Evolutionary conservation across 2,113 vertebrate species (phyloP), one percentile per base, ranked within the genome.

Genomic region (Rousettus leschenaultii): DNA sequence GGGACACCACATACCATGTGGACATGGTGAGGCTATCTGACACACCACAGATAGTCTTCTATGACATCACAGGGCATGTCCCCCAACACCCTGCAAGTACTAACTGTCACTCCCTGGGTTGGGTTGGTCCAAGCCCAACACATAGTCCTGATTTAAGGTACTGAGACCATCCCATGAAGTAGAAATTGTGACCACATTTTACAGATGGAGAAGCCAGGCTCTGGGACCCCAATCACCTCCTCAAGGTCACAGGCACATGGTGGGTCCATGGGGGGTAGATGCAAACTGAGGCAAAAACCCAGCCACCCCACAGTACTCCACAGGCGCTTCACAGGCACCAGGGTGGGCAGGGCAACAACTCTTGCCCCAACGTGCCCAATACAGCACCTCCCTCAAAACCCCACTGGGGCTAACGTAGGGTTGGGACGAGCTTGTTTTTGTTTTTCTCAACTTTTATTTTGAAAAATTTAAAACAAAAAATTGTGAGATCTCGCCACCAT

Each of bases 51-150:
- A 22, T 30, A 28, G 53, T 53, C 51, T 28, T 24, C 21, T 24
- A 1, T 61, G 57, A 55, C 59, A 9, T n/a, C 16, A 3, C 2
- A 2, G n/a, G 19, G 33, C 2, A 0, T 35, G 22, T 33, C 38
- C 51, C 63, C 48, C 43, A 11, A 21, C 18, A 40, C 53, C 65
- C 21, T 26, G 2, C 28, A 55, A 63, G 28, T n/a, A 30, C 86
- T 48, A 63, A 57, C 48, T 21, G 13, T 78, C 59, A 80, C 38
- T 80, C 7, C 7, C 61, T 28, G 24, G 73, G 43, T 40, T 43
- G 4, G 61, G 63, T 40, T 10, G 21, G 30, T 40, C 26, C n/a
- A 79, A 35, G 61, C 33, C 53, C 16, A 8, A 18, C 10, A 18
- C 12, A 10, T 53, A 59, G 0, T 26, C 7, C 89, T 38, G 57